Evolutionary conservation across 1,140 invertebrate genomes (phyloP), one percentile per base, ranked within the genome.

Genomic region (Pseudoatta argentina): DNA sequence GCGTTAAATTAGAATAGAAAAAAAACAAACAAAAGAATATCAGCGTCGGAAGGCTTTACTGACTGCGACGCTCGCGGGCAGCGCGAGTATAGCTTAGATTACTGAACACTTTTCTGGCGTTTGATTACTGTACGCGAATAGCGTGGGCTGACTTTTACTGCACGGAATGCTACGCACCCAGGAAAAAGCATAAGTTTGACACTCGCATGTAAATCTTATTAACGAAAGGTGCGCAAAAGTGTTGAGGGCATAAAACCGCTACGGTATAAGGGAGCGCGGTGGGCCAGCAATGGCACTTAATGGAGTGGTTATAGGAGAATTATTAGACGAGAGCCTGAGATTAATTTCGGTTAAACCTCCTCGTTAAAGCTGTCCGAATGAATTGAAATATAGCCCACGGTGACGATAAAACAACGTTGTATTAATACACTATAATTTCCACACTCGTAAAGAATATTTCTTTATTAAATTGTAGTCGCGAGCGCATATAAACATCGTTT

Each of bases 141-240:
- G 30, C 30, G 48, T 8, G 69, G 10, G 24, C 27, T 76, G 64
- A 59, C 48, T 72, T 69, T 55, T 55, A 73, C 44, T 27, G 48
- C 55, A 21, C 44, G 39, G 59, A 66, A 72, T 34, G 66, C n/a
- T 57, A 27, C 48, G 77, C 39, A 30, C 8, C 24, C 24, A 57
- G n/a, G 24, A 34, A 81, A 89, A 75, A 61, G 82, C 39, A 21
- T 27, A 88, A 88, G 34, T 89, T 89, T 34, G 71, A 86, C 77
- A 39, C 21, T 76, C 92, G 93, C 94, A 92, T 93, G 92, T 95
- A 94, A 95, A 95, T 95, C 92, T 93, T 88, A 85, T 69, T 79
- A 21, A 12, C 51, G 55, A 24, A 34, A 82, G 53, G 69, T 14
- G 16, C 12, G 39, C 67, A 93, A 92, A 92, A 93, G 89, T 91